Conservation (phyloP, 2,888 invertebrate genomes). For the Physocephala rufipes region DNA sequence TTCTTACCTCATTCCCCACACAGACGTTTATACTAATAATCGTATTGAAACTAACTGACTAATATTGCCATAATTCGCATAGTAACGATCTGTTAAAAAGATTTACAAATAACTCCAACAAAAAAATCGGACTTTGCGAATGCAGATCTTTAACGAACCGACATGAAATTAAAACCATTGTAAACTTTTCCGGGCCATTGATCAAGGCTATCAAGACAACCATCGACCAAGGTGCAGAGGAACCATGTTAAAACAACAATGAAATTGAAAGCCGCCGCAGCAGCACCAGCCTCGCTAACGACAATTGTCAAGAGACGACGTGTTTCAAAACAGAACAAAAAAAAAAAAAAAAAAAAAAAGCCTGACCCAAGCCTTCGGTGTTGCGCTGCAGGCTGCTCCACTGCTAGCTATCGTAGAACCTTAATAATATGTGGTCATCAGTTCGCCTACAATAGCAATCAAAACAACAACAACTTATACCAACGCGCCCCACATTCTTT, state of each 20-base stretch:
- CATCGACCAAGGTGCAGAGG: constrained; percentile 43
- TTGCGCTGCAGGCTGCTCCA: constrained; percentile 21
- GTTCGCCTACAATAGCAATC: constrained; percentile 2
- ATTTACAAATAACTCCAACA: constrained; percentile 21
- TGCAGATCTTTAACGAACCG: background rate
- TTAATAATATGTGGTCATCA: constrained; percentile 19
- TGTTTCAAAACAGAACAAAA: constrained; percentile 26
- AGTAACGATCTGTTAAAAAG: constrained; percentile 6
- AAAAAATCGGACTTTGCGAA: constrained; percentile 25
- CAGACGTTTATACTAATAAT: constrained; percentile 6
- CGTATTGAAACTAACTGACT: background rate
- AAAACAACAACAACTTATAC: constrained; percentile 3
- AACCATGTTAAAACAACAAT: constrained; percentile 36
- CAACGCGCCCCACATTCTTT: constrained; percentile 37
- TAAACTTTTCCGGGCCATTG: constrained; percentile 65
- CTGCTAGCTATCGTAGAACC: constrained; percentile 31
- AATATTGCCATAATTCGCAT: constrained; percentile 17
- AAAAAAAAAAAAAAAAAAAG: constrained; percentile 17
- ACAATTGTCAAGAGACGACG: constrained; percentile 28
- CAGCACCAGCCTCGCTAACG: constrained; percentile 6
- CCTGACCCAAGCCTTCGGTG: constrained; percentile 31
- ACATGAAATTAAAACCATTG: constrained; percentile 32
- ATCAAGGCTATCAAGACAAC: constrained; percentile 65
- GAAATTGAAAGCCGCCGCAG: constrained; percentile 27
- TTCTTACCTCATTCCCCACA: constrained; percentile 23